Conservation (phyloP, 2,888 invertebrate species). For the Drosophila austrosaltans region DNA sequence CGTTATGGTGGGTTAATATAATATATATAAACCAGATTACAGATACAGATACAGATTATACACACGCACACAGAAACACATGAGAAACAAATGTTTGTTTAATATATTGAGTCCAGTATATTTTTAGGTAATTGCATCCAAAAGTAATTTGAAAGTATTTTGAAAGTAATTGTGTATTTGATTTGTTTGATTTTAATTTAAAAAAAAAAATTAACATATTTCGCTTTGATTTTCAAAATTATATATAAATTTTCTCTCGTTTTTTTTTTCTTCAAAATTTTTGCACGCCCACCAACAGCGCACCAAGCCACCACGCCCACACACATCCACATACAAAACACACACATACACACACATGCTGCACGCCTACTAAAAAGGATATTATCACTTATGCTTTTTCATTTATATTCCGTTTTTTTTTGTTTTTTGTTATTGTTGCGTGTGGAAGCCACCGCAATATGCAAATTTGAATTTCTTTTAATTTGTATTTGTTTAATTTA, state of each 20-base stretch:
- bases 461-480: neutral
- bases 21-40: slow-evolving; percentile 4
- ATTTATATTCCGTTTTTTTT: slow-evolving; percentile 40
- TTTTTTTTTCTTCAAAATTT: slow-evolving; percentile 64
- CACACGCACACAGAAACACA: slow-evolving; percentile 46
- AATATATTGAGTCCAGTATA: neutral
- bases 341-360: slow-evolving; percentile 33
- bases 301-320: slow-evolving; percentile 31
- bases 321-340: slow-evolving; percentile 40
- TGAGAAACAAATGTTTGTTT: slow-evolving; percentile 30
- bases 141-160: slow-evolving; percentile 2
- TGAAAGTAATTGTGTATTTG: slow-evolving; percentile 23
- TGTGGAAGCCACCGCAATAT: neutral
- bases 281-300: slow-evolving; percentile 54
- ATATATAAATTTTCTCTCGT: slow-evolving; percentile 33
- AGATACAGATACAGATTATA: slow-evolving; percentile 18
- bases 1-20: slow-evolving; percentile 88
- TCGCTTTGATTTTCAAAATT: slow-evolving; percentile 39
- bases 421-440: slow-evolving; percentile 30
- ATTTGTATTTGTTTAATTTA: neutral
- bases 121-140: slow-evolving; percentile 13
- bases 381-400: slow-evolving; percentile 23
- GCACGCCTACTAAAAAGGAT: slow-evolving; percentile 39
- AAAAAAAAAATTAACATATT: slow-evolving; percentile 36
- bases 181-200: slow-evolving; percentile 27